Evolutionary conservation across 2,113 vertebrate species (phyloP), one percentile per base, ranked within the genome.

Genomic region (Alligator sinensis): DNA sequence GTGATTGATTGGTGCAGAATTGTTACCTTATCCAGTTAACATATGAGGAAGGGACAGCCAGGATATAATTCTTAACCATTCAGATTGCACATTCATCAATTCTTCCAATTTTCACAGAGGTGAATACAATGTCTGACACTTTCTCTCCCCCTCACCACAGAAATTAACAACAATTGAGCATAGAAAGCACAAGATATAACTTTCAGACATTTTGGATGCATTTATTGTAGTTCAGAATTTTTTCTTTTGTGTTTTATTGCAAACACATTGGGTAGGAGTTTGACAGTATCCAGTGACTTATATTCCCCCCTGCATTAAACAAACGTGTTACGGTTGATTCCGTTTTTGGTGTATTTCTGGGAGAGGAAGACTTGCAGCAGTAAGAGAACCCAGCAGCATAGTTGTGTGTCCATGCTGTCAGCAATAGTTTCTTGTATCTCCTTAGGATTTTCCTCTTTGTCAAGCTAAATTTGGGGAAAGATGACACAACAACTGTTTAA

Each of bases 371-470:
- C 12, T 79, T 5, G n/a, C 5, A n/a, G 19, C 16, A 70, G 34
- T 55, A 61, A 91, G 79, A 75, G 60, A 80, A 91, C 63, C 34
- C 68, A 89, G 60, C 59, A 80, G 27, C 2, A 15, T 55, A 66
- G 27, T 30, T 77, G 9, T 2, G 0, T 4, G 16, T 77, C 58
- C 38, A 7, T 25, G 2, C 91, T 70, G 55, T 27, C 75, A 72
- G 62, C 47, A 38, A 75, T 3, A 1, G 54, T 82, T 91, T 72
- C 58, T 94, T 34, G 93, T 62, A 86, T 87, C 62, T 93, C 75
- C 5, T 2, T 13, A 80, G 74, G 61, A 68, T 96, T 93, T 97
- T 95, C 66, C 13, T 61, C 47, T 84, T 95, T 84, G 94, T 62
- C 89, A 88, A 86, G 63, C 84, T 88, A 16, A 94, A 84, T 76